Base-by-base conservation (phyloP, 2,113 vertebrate species). In the Fulmarus glacialis region DNA sequence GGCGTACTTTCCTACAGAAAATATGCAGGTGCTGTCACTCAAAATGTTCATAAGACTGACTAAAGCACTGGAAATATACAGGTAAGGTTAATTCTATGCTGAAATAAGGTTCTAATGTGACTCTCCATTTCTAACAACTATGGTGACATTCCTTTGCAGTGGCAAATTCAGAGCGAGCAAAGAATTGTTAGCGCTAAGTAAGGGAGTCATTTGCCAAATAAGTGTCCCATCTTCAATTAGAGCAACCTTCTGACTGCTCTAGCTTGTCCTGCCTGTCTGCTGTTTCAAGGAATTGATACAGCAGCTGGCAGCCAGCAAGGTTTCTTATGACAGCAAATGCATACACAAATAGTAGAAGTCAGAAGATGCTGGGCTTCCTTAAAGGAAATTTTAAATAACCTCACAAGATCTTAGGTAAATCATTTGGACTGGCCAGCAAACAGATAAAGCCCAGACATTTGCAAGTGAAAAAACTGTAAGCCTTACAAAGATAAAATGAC, bases 281-380 rank as follows among this genome's bases (percentile, higher is more conserved):
- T 58, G 30, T 60, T 91, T 72, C 81, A 96, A 93, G 94, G 47
- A 89, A 73, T 18, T 78, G 86, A 92, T 81, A 81, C 12, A 80
- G 71, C 40, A 90, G 48, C 63, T 66, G 75, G 45, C 77, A 91
- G 83, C 17, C 68, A 75, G 59, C 38, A 63, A 81, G 42, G 56
- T 70, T 91, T 95, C 77, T 84, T 74, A 27, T 89, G 64, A 89
- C 73, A 87, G 29, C 53, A 79, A 75, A 43, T 17, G 47, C 30
- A 82, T 87, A 48, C 47, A 74, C n/a, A 91, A 94, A 87, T 71
- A 94, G 45, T 34, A 70, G 24, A 79, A 83, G 40, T n/a, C 64
- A 89, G 63, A 73, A 82, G 22, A 38, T 79, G 23, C 38, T 74
- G n/a, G 16, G 20, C 43, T 94, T 95, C 73, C 84, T 79, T 72